Evolutionary conservation across 2,113 vertebrate species (phyloP), one percentile per base, ranked within the genome.

Genomic region (Oncorhynchus nerka): DNA sequence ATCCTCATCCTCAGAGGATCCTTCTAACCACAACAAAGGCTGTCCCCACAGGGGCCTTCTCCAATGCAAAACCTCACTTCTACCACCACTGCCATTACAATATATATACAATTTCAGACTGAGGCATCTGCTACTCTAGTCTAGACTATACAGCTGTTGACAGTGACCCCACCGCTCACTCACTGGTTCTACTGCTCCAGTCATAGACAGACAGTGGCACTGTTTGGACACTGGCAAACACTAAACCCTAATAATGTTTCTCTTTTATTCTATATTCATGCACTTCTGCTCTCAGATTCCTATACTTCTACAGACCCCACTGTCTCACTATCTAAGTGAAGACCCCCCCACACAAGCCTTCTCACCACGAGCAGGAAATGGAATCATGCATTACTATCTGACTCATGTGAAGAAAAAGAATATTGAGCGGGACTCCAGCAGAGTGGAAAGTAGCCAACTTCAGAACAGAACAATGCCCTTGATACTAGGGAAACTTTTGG

Each of bases 1-100:
- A 9, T 62, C 59, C 3, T n/a, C 19, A 2, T 22, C 9, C 19
- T 22, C 6, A 22, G 59, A 62, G 59, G 59, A 22, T 62, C 59
- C 59, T 62, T 16, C 59, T 22, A 16, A 22, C 59, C 59, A 62
- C 59, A n/a, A 62, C 59, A n/a, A 62, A 16, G 59, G 20, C n/a
- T 62, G 59, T 62, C 19, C 59, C n/a, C 59, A 62, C 59, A 8
- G 59, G n/a, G 59, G 82, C 71, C 49, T 64, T 79, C 84, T 82
- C 81, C 76, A 85, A 81, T 86, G 81, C 84, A 77, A 83, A 85
- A 86, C 82, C 83, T 89, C 82, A 84, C 81, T 81, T 71, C 57
- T 75, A 76, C 73, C 85, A 83, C 76, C 83, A 79, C 85, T 22
- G 65, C 65, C 65, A 67, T 30, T 67, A 30, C 51, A 55, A 15